Base-by-base conservation (phyloP, 1,140 invertebrate species). In the Lysiphlebus fabarum region DNA sequence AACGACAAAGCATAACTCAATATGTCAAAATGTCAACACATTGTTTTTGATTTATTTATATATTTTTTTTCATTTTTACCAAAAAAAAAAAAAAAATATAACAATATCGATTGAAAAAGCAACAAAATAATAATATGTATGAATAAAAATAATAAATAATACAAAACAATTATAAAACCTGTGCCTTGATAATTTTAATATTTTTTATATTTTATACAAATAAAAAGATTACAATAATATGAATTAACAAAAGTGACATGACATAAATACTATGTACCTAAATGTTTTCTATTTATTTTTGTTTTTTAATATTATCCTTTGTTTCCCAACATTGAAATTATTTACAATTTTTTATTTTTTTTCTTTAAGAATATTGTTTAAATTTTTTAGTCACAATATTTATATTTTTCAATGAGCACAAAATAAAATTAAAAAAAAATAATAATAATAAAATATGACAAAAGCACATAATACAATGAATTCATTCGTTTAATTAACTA, bases 131-230 rank as follows among this genome's bases (percentile, higher is more conserved):
- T n/a, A n/a, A n/a, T n/a, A n/a, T n/a, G n/a, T n/a, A n/a, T n/a
- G n/a, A n/a, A n/a, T n/a, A n/a, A n/a, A n/a, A n/a, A n/a, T n/a
- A n/a, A n/a, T n/a, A n/a, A n/a, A n/a, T n/a, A n/a, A 17, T 17
- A 17, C 17, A 17, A 17, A 17, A 17, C 17, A 17, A 17, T 17
- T 1, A 1, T 17, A 17, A 17, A 17, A 17, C 17, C 17, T 17
- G 17, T 17, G 17, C 17, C 17, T 17, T 61, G 42, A 48, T 65
- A 65, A 4, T 40, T 40, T 51, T 51, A 6, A n/a, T n/a, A n/a
- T 36, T 34, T 70, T 69, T 70, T 74, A 61, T n/a, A n/a, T n/a
- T n/a, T n/a, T n/a, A 68, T 71, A 73, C 67, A 73, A 74, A 70
- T 71, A 67, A 73, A 62, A 66, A 68, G 65, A 69, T 70, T 72